phyloP scores from a whole-genome alignment of 2,888 invertebrate species.

The Sylvicola fuscatus region DNA sequence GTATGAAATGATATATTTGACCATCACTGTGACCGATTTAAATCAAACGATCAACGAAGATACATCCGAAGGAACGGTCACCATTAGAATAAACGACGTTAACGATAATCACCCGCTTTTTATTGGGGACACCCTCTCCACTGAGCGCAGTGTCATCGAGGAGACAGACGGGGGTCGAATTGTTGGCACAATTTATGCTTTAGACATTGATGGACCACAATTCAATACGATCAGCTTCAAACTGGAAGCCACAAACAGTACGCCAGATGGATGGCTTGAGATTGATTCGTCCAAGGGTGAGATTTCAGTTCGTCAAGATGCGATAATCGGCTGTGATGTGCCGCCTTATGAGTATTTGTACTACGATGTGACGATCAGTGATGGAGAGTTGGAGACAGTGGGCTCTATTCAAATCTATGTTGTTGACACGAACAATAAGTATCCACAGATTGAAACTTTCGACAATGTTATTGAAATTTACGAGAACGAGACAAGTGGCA shows the following conservation, averaged over 20 bases:
- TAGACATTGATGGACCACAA: slow-evolving; percentile 37
- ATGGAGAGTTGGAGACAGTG: slow-evolving; percentile 20
- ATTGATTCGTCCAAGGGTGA: slow-evolving; percentile 31
- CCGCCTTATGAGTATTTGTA: slow-evolving; percentile 27
- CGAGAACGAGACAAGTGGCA: slow-evolving; percentile 29
- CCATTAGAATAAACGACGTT: slow-evolving; percentile 36
- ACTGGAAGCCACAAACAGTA: slow-evolving; percentile 24
- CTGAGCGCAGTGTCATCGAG: slow-evolving; percentile 30
- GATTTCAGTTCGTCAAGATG: slow-evolving; percentile 26
- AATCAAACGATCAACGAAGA: slow-evolving; percentile 28
- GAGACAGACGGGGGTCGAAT: slow-evolving; percentile 25
- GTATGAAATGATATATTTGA: slow-evolving; percentile 35
- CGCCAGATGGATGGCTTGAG: slow-evolving; percentile 26
- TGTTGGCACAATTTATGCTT: slow-evolving; percentile 37
- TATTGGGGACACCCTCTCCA: slow-evolving; percentile 23
- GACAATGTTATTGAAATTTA: slow-evolving; percentile 21
- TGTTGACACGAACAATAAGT: slow-evolving; percentile 38
- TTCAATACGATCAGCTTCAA: slow-evolving; percentile 34
- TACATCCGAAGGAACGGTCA: slow-evolving; percentile 32
- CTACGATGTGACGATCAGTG: slow-evolving; percentile 34
- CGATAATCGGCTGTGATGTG: slow-evolving; percentile 33
- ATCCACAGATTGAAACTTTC: slow-evolving; percentile 23
- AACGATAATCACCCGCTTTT: slow-evolving; percentile 43
- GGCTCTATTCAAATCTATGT: slow-evolving; percentile 34
- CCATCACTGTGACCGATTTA: slow-evolving; percentile 28